Conservation (phyloP, 1,140 invertebrate genomes). For the Tribolium castaneum region DNA sequence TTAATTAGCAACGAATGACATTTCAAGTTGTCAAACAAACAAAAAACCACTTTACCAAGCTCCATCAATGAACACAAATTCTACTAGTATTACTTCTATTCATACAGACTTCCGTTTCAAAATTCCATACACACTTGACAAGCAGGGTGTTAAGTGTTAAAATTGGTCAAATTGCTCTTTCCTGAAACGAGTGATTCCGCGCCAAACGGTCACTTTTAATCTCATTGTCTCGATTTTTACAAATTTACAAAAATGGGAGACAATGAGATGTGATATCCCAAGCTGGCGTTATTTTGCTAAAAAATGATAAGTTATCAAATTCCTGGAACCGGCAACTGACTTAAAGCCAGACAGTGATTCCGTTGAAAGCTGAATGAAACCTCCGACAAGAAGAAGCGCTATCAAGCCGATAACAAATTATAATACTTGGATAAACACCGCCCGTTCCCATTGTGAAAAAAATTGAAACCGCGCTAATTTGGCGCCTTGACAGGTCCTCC, state of each 20-base stretch:
- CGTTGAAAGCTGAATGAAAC: not conserved
- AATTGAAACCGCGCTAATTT: not conserved
- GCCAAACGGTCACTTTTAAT: too few species aligned
- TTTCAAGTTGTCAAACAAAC: not conserved
- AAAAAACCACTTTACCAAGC: slow-evolving; percentile 2
- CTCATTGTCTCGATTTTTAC: too few species aligned
- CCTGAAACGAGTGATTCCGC: too few species aligned
- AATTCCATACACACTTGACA: not conserved
- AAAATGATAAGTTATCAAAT: not conserved
- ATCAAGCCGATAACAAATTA: not conserved
- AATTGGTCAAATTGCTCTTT: not conserved
- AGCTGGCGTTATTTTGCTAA: not conserved
- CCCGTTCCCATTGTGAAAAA: not conserved
- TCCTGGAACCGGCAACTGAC: not conserved
- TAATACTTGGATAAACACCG: too few species aligned
- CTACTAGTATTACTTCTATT: not conserved
- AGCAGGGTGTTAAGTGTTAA: not conserved
- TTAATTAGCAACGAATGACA: slow-evolving; percentile 19
- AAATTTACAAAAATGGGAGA: too few species aligned
- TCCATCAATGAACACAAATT: slow-evolving; percentile 5
- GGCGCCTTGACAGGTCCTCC: not conserved
- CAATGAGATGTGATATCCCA: too few species aligned
- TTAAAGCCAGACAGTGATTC: not conserved
- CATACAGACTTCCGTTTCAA: slow-evolving; percentile 17
- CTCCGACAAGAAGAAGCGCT: slow-evolving; percentile 7